These are phyloP conservation scores for Drosophila mayri DNA, from an alignment of 1,140 invertebrate species.

Conservation along the genomic window DNA sequence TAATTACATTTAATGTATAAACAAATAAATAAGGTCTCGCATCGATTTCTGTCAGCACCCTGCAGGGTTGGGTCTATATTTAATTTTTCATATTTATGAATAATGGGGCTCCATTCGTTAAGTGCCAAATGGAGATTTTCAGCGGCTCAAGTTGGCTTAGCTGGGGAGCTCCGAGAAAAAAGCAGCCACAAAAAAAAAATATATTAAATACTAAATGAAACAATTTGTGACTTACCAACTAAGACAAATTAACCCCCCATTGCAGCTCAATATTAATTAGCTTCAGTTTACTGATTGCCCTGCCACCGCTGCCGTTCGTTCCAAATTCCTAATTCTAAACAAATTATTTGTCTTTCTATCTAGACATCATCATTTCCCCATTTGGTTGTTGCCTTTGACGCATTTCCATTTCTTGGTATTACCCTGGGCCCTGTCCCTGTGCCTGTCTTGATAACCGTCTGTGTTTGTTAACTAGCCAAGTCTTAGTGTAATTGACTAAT, in stretches of 20 bases:
- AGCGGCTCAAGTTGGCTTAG: constrained; percentile 51
- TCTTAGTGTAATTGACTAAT: constrained; percentile 68
- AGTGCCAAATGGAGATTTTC: constrained; percentile 48
- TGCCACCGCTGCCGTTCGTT: constrained; percentile 2
- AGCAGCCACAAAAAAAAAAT: neutral
- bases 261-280: constrained; percentile 53
- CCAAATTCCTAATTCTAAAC: constrained; percentile 34
- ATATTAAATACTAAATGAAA: constrained; percentile 53
- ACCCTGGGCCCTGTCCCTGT: neutral
- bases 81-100: constrained; percentile 40
- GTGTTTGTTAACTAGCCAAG: constrained; percentile 50
- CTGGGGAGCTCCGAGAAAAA: neutral
- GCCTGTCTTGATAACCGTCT: constrained; percentile 36
- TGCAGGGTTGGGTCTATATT: constrained; percentile 10
- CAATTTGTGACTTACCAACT: constrained; percentile 74
- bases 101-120: constrained; percentile 72
- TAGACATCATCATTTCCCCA: constrained; percentile 39
- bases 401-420: constrained; percentile 51
- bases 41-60: constrained; percentile 63
- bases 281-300: constrained; percentile 34
- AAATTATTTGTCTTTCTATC: constrained; percentile 42
- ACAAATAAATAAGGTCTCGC: constrained; percentile 45
- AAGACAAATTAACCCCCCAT: constrained; percentile 71
- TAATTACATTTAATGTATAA: constrained; percentile 67
- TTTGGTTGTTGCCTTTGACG: constrained; percentile 53